Evolutionary conservation across 2,113 vertebrate species (phyloP), one percentile per base, ranked within the genome.

Genomic region (Petromus typicus): DNA sequence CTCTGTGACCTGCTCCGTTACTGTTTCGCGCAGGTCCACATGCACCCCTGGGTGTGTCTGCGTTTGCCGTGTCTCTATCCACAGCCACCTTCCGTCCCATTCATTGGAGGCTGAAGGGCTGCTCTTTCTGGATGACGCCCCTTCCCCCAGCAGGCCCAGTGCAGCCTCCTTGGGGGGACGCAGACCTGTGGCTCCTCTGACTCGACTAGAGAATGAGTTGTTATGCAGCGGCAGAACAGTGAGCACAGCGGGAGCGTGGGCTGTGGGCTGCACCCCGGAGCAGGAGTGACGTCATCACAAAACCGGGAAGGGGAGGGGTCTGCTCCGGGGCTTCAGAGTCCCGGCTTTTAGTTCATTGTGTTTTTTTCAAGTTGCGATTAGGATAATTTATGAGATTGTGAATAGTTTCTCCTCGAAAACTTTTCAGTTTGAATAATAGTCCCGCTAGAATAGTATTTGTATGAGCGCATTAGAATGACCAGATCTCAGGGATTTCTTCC

Each of bases 61-160:
- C 37, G 43, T 7, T 40, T 18, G 14, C 16, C 12, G 3, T 37
- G 17, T 80, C 34, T 61, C n/a, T 54, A 3, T 25, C 12, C 43
- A 71, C 30, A 40, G 13, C 5, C 16, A 64, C 13, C 5, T 23
- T 86, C 6, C 22, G 1, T 40, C 7, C 40, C 48, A 56, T 18
- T 71, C 13, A 34, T 3, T 81, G 48, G 56, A 57, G n/a, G 22
- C 83, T 83, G 75, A 25, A 57, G 37, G 17, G 22, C 56, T 56
- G 27, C 9, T 71, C 56, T n/a, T 45, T 88, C 18, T 93, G 14
- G 34, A 71, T 43, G 10, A 1, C 2, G 7, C 3, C 17, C 0
- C 5, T 18, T n/a, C 0, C 10, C 0, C 9, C 16, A 14, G 9
- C 40, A 5, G 23, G 20, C 2, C 23, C 14, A 16, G 66, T 16